These are phyloP conservation scores for Miltochrista miniata DNA, from an alignment of 2,888 invertebrate species.

Conservation along the genomic window DNA sequence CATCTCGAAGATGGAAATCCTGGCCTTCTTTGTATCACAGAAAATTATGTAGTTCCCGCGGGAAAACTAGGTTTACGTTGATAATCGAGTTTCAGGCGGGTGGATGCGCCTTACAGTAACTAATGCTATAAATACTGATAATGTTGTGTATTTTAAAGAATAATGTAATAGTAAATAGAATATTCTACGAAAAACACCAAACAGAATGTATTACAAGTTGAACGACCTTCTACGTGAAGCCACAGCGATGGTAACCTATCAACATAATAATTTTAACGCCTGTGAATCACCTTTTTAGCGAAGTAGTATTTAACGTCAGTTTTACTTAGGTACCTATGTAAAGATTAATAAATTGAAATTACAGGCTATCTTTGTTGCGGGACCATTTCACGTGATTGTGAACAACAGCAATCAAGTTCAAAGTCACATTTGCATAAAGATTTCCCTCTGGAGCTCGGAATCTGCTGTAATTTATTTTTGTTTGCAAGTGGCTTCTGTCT, in stretches of 20 bases:
- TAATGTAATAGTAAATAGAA: slow-evolving; percentile 19
- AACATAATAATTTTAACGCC: slow-evolving; percentile 48
- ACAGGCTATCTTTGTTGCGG: neutral
- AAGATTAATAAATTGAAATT: neutral
- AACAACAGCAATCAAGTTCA: neutral
- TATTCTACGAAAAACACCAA: slow-evolving; percentile 44
- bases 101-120: no score
- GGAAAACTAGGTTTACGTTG: neutral
- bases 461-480: no score
- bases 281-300: slow-evolving; percentile 55
- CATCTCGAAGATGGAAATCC: no score
- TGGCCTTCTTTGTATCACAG: no score
- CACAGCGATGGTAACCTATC: slow-evolving; percentile 51
- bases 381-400: neutral
- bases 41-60: no score
- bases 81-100: neutral
- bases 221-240: slow-evolving; percentile 63
- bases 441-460: no score
- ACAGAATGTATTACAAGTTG: slow-evolving; percentile 65
- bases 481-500: no score
- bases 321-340: neutral
- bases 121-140: no score
- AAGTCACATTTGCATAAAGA: no score
- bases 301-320: slow-evolving; percentile 35
- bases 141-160: neutral